Base-by-base conservation (phyloP, 2,888 invertebrate species). In the Glyphotaelius pellucidus region DNA sequence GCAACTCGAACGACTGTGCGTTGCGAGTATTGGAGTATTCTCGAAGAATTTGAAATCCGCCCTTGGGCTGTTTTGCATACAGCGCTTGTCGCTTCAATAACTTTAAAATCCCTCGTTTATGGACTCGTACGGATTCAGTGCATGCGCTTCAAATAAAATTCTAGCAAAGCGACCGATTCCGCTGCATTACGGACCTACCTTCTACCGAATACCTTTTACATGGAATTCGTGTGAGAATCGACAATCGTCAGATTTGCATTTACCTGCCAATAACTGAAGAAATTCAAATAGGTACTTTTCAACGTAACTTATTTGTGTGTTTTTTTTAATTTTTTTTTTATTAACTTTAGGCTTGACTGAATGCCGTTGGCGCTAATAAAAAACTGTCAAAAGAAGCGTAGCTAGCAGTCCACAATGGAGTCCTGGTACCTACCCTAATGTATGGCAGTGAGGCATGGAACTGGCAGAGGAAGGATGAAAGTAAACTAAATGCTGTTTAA, bases 11-110 rank as follows among this genome's bases (percentile, higher is more conserved):
- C 67, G 67, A 25, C 25, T 67, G 67, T 67, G 67, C 67, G 9
- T 67, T 25, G 67, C 67, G 19, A 67, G 67, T 25, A 25, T 67
- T 67, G 25, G 9, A 19, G 67, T n/a, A 67, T 67, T 67, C 67
- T 67, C 25, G 25, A 67, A 25, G 67, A 67, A 67, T 67, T 25
- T 81, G 81, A 81, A 81, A 81, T 81, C 31, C 30, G 81, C 81
- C 32, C 19, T 81, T 31, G 81, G 81, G 81, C 32, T 81, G 83
- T 38, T 83, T 83, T 25, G 83, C 32, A 83, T 83, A 38, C 83
- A 83, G 35, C 83, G 83, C 83, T 83, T 83, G 25, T 83, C 83
- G 83, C 83, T 83, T 83, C 83, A n/a, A 83, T 83, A 83, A 83
- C 35, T 83, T 35, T 83, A 83, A 32, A 83, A 35, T 83, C 35